Conservation (phyloP, 2,113 vertebrate species). For the Myxocyprinus asiaticus region DNA sequence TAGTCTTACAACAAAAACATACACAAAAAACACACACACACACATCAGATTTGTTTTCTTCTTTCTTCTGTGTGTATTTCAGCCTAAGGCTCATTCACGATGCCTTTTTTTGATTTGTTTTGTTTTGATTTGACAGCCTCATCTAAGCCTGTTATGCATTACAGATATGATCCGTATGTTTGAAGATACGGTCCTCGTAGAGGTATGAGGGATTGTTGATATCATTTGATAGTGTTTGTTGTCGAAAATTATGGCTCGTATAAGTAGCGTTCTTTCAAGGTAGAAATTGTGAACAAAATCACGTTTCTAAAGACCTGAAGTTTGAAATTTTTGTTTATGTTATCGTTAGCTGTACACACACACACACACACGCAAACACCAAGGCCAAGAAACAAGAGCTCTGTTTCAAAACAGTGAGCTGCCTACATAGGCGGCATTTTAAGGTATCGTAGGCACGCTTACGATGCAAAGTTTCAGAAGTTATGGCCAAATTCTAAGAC, state of each 20-base stretch:
- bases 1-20: conserved; percentile 14
- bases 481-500: too few species aligned
- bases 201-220: neutral
- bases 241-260: neutral
- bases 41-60: conserved; percentile 21
- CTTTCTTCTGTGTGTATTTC: neutral
- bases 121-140: conserved; percentile 20
- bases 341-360: too few species aligned
- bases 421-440: too few species aligned
- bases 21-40: neutral
- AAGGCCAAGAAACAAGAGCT: too few species aligned
- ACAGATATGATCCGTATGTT: conserved; percentile 6
- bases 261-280: neutral
- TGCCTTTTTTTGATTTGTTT: conserved; percentile 21
- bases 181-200: neutral
- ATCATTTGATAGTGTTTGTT: neutral
- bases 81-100: conserved; percentile 14
- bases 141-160: conserved; percentile 30
- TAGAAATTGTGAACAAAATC: too few species aligned
- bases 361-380: too few species aligned
- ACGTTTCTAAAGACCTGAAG: too few species aligned
- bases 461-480: too few species aligned
- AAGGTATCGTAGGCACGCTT: too few species aligned
- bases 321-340: too few species aligned
- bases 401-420: too few species aligned